Evolutionary conservation across 1,140 invertebrate species (phyloP).

Genomic region (Colletes gigas): DNA sequence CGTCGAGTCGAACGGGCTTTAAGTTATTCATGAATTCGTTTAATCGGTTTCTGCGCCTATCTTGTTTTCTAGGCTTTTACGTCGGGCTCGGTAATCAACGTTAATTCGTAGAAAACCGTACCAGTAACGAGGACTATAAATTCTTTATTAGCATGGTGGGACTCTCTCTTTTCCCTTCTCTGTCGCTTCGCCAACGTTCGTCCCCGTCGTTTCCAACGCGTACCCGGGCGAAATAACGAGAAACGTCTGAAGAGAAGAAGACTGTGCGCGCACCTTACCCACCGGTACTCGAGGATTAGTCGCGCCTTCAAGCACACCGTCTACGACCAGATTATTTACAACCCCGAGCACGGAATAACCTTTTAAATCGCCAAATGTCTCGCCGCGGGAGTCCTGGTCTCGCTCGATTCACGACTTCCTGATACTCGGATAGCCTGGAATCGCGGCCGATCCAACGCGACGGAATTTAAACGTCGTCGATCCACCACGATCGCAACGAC

Average conservation of each 20-base stretch:
- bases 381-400: constrained; percentile 48
- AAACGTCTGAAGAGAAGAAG: constrained; percentile 13
- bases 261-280: constrained; percentile 20
- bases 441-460: constrained; percentile 32
- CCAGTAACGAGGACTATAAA: constrained; percentile 79
- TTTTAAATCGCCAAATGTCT: constrained; percentile 69
- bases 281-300: constrained; percentile 57
- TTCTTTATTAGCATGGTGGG: constrained; percentile 77
- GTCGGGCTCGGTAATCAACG: constrained; percentile 73
- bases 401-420: constrained; percentile 32
- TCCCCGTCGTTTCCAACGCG: no score
- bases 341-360: constrained; percentile 51
- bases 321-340: constrained; percentile 21
- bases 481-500: neutral
- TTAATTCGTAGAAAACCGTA: constrained; percentile 80
- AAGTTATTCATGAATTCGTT: constrained; percentile 81
- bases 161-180: constrained; percentile 45
- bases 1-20: constrained; percentile 64
- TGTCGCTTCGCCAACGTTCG: neutral
- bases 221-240: constrained; percentile 34
- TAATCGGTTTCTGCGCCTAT: constrained; percentile 79
- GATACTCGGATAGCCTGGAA: constrained; percentile 13
- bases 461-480: constrained; percentile 34
- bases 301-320: neutral
- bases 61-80: constrained; percentile 77